Evolutionary conservation across 1,140 invertebrate genomes (phyloP).

Genomic region (Lysiphlebus fabarum): DNA sequence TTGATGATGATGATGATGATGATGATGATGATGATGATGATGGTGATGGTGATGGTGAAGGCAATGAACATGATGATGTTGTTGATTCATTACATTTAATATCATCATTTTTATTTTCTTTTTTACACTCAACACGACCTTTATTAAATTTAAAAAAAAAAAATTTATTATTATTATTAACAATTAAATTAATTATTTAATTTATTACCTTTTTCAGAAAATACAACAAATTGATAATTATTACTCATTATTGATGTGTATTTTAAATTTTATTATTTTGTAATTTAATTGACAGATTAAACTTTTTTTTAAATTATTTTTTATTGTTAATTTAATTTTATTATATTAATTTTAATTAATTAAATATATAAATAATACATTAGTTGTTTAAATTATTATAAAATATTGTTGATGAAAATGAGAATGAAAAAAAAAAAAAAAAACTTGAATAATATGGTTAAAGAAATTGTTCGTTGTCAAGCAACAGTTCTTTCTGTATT

Average conservation of each 20-base stretch:
- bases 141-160: background rate
- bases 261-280: background rate
- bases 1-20: slow-evolving; percentile 23
- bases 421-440: slow-evolving; percentile 9
- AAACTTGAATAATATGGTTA: slow-evolving; percentile 12
- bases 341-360: too few relatives aligned
- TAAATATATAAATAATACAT: too few relatives aligned
- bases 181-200: background rate
- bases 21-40: background rate
- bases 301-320: too few relatives aligned
- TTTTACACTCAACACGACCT: background rate
- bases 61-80: too few relatives aligned
- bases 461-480: slow-evolving; percentile 25
- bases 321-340: too few relatives aligned
- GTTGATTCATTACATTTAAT: too few relatives aligned
- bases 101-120: too few relatives aligned
- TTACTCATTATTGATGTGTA: slow-evolving; percentile 18
- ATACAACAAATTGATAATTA: slow-evolving; percentile 20
- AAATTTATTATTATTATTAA: slow-evolving; percentile 1
- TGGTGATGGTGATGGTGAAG: too few relatives aligned
- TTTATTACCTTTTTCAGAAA: slow-evolving; percentile 20
- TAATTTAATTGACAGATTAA: too few relatives aligned
- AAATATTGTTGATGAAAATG: slow-evolving; percentile 5
- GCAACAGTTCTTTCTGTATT: slow-evolving; percentile 21
- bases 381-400: background rate